These are phyloP conservation scores for Carpatolechia fugitivella DNA, from an alignment of 2,888 invertebrate genomes.

Conservation along the genomic window DNA sequence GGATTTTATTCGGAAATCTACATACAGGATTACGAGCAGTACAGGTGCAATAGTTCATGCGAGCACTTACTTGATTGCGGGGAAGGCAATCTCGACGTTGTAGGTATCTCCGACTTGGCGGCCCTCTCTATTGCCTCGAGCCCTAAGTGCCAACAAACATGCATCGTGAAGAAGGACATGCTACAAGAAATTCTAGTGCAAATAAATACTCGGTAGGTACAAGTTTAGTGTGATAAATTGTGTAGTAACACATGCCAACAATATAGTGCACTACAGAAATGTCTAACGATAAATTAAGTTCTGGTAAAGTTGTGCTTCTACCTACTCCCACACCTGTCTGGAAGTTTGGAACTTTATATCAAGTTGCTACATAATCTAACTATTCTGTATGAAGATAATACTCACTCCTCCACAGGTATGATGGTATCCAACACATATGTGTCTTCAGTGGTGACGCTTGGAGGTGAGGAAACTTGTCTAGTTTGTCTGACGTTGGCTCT, in stretches of 20 bases:
- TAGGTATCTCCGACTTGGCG: constrained; percentile 94
- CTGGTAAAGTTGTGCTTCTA: constrained; percentile 22
- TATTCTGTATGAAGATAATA: constrained; percentile 30
- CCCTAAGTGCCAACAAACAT: constrained; percentile 82
- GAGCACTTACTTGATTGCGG: constrained; percentile 91
- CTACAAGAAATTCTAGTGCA: constrained; percentile 29
- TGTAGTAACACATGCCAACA: constrained; percentile 30
- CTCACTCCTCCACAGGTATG: constrained; percentile 93
- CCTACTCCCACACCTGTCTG: constrained; percentile 29
- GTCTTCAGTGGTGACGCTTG: constrained; percentile 84
- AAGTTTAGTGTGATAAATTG: constrained; percentile 21
- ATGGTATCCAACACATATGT: constrained; percentile 90
- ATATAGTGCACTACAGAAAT: constrained; percentile 26
- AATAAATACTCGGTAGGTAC: constrained; percentile 1
- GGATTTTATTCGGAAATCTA: not conserved
- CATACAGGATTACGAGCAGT: constrained; percentile 29
- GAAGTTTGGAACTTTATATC: constrained; percentile 14
- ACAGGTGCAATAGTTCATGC: constrained; percentile 47
- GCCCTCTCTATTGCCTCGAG: constrained; percentile 85
- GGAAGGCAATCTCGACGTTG: constrained; percentile 94
- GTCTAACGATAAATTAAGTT: constrained; percentile 8
- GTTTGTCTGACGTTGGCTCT: constrained; percentile 82
- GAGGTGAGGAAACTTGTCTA: constrained; percentile 78
- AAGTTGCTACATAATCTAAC: not conserved
- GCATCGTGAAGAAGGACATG: constrained; percentile 72